A percentile compares a stretch with the other conserved stretches of the same genome.
These are phyloP conservation scores for Hyles euphorbiae DNA, from an alignment of 1,140 invertebrate genomes.

Conservation along the genomic window DNA sequence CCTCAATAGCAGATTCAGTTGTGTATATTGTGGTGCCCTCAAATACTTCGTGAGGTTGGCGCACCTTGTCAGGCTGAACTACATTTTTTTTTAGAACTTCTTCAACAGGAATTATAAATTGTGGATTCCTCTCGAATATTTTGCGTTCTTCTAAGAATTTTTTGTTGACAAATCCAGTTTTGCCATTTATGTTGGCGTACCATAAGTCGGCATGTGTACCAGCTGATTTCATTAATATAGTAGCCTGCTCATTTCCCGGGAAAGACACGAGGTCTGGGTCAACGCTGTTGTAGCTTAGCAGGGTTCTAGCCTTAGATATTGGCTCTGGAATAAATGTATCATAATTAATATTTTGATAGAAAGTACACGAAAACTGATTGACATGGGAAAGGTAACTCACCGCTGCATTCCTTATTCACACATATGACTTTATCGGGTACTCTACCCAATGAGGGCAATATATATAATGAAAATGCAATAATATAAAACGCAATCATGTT, in stretches of 20 bases:
- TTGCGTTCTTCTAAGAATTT: conserved; percentile 70
- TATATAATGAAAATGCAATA: conserved; percentile 53
- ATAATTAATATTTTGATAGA: no score
- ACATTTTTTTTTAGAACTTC: conserved; percentile 20
- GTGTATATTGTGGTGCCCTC: conserved; percentile 67
- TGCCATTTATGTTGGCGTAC: conserved; percentile 83
- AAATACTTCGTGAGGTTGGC: conserved; percentile 61
- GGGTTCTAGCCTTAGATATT: conserved; percentile 79
- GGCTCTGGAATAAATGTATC: conserved; percentile 74
- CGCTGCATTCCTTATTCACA: conserved; percentile 58
- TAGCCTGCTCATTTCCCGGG: conserved; percentile 77
- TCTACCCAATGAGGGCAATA: conserved; percentile 46
- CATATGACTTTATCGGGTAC: conserved; percentile 63
- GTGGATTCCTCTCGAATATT: conserved; percentile 40
- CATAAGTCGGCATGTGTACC: conserved; percentile 80
- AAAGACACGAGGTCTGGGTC: conserved; percentile 80
- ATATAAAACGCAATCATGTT: conserved; percentile 60
- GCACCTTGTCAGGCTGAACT: conserved; percentile 60
- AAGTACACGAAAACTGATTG: no score
- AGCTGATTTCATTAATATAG: conserved; percentile 83
- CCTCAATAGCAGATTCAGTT: conserved; percentile 28
- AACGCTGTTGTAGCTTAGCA: conserved; percentile 76
- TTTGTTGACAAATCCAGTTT: conserved; percentile 81
- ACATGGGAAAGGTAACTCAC: conserved; percentile 35
- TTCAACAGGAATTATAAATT: conserved; percentile 40